Conservation (phyloP, 2,113 vertebrate species). For the Poicephalus gulielmi region DNA sequence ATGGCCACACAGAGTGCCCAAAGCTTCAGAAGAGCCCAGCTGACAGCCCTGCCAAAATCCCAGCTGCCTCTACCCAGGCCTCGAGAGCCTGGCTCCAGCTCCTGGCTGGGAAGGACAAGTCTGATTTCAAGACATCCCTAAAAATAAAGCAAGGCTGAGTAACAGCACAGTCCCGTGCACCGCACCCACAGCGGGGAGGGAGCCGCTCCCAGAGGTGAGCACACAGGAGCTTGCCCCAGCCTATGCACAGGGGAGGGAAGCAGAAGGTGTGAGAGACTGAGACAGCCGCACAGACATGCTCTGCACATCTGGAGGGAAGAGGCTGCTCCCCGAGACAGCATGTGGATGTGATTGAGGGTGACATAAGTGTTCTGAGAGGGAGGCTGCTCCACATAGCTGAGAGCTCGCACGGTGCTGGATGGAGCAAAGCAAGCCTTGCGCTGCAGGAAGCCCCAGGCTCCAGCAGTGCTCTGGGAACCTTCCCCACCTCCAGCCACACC, state of each 20-base stretch:
- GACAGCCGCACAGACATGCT: fast-evolving
- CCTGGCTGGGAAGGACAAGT: not conserved
- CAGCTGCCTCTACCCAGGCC: not conserved
- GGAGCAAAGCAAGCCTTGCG: not conserved
- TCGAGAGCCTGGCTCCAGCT: not conserved
- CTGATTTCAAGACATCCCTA: not conserved
- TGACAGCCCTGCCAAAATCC: not conserved
- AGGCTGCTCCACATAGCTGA: not conserved
- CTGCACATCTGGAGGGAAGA: not conserved
- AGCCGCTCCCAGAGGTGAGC: not conserved
- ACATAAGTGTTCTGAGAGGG: not conserved
- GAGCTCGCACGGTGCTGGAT: fast-evolving
- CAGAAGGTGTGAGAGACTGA: not conserved
- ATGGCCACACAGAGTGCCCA: fast-evolving
- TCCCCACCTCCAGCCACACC: not conserved
- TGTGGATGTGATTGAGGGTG: not conserved
- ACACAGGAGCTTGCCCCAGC: not conserved
- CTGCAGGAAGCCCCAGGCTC: not conserved
- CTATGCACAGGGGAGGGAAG: not conserved
- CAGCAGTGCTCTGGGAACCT: not conserved
- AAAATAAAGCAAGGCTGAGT: not conserved
- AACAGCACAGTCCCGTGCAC: not conserved
- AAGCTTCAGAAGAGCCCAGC: not conserved
- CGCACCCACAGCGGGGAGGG: not conserved
- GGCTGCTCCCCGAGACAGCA: not conserved